phyloP scores from a whole-genome alignment of 2,113 vertebrate species.

The Sula dactylatra region DNA sequence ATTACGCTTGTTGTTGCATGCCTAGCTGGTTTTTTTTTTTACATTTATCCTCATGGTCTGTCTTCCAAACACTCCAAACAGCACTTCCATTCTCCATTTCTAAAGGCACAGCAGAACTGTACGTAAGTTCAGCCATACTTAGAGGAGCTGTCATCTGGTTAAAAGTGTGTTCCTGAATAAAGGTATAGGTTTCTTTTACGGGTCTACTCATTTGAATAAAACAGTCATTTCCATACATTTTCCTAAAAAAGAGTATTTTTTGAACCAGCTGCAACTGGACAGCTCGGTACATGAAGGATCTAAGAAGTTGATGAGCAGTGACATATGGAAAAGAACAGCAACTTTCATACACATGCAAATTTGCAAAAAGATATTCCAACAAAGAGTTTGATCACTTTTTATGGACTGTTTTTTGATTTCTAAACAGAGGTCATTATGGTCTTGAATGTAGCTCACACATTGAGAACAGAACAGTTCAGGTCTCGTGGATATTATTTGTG shows the following conservation, averaged over 20 bases:
- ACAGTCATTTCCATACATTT: neutral
- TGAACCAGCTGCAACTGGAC: neutral
- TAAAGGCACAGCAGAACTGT: neutral
- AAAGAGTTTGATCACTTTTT: neutral
- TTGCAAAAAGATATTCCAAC: neutral
- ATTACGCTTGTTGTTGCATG: neutral
- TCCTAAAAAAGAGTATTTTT: neutral
- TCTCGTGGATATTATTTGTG: neutral
- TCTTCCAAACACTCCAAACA: neutral
- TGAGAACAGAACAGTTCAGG: neutral
- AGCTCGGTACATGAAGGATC: neutral
- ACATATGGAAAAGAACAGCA: neutral
- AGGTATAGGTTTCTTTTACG: neutral
- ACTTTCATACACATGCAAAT: neutral
- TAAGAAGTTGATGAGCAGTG: neutral
- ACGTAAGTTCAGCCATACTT: neutral
- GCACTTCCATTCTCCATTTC: neutral
- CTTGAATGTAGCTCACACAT: neutral
- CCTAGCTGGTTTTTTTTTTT: neutral
- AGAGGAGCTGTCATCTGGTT: neutral
- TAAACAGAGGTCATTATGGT: neutral
- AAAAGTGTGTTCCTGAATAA: neutral
- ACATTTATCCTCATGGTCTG: neutral
- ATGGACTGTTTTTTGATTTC: neutral
- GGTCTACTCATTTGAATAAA: neutral